Percentiles rank a stretch among this genome's conserved stretches.
phyloP scores from a whole-genome alignment of 2,113 vertebrate species.

The Pantherophis guttatus region DNA sequence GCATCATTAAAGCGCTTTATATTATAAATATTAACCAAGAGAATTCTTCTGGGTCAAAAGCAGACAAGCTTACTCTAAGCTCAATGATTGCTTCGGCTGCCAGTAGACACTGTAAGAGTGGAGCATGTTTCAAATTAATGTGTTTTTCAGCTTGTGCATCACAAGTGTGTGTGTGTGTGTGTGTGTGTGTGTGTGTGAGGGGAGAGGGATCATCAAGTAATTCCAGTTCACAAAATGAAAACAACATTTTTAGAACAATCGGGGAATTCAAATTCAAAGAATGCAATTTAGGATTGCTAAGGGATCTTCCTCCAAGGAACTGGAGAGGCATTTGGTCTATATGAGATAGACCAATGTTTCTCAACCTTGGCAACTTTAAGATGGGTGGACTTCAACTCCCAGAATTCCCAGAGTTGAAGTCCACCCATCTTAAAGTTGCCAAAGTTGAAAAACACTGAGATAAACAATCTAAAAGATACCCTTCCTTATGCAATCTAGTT shows the following conservation, averaged over 20 bases:
- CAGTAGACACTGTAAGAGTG: slow-evolving; percentile 1
- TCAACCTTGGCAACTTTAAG: neutral
- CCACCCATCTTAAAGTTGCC: neutral
- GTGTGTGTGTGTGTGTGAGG: neutral
- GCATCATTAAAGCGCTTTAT: slow-evolving; percentile 54
- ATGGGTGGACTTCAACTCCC: neutral
- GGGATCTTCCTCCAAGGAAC: neutral
- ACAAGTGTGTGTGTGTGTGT: neutral
- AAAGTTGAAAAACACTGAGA: neutral
- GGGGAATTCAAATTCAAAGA: neutral
- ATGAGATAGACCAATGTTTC: neutral
- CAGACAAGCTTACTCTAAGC: slow-evolving; percentile 39
- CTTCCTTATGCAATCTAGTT: too few relatives aligned
- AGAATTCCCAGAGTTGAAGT: neutral
- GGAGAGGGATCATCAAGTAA: neutral
- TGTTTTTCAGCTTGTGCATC: neutral
- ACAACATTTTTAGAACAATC: neutral
- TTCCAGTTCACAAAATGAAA: neutral
- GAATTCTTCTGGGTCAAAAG: slow-evolving; percentile 50
- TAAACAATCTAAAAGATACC: neutral
- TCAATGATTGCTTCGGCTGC: slow-evolving; percentile 16
- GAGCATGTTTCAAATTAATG: slow-evolving; percentile 1
- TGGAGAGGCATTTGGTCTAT: neutral
- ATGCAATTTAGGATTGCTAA: neutral
- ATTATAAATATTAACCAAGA: slow-evolving; percentile 59